Conservation (phyloP, 2,888 invertebrate species). For the Nowickia ferox region DNA sequence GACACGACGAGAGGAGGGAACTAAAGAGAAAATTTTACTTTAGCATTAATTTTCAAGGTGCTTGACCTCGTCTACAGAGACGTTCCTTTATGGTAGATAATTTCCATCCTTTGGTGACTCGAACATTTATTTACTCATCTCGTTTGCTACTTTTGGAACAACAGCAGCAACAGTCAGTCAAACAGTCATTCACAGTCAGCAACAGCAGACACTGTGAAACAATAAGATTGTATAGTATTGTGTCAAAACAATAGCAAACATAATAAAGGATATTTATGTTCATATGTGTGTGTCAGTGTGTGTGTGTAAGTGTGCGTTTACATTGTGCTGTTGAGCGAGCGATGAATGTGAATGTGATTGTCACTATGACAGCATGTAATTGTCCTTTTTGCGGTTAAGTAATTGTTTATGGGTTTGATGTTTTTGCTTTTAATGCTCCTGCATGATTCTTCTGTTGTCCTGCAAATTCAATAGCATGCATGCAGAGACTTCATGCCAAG, state of each 20-base stretch:
- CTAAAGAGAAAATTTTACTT: slow-evolving; percentile 1
- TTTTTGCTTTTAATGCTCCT: slow-evolving; percentile 1
- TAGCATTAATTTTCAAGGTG: slow-evolving; percentile 53
- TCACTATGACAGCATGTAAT: slow-evolving; percentile 32
- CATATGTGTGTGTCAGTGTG: neutral
- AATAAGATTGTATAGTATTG: neutral
- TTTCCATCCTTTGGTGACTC: slow-evolving; percentile 40
- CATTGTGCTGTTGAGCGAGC: neutral
- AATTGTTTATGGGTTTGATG: slow-evolving; percentile 60
- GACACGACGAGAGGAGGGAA: neutral
- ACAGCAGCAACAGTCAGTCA: slow-evolving; percentile 35
- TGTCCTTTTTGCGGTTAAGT: slow-evolving; percentile 68
- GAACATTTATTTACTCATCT: slow-evolving; percentile 47
- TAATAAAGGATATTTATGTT: slow-evolving; percentile 16
- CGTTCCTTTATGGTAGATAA: neutral
- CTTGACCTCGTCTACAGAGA: slow-evolving; percentile 62
- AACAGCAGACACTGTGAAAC: slow-evolving; percentile 2
- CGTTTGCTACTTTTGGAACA: neutral
- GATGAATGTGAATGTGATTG: neutral
- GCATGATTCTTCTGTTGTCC: slow-evolving; percentile 20
- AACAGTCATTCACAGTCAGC: slow-evolving; percentile 15
- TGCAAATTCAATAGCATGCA: slow-evolving; percentile 42
- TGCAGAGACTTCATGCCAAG: slow-evolving; percentile 44
- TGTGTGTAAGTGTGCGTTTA: neutral
- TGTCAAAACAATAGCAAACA: slow-evolving; percentile 58